These are phyloP conservation scores for Taphrorychus bicolor DNA, from an alignment of 2,888 invertebrate genomes.

Conservation along the genomic window DNA sequence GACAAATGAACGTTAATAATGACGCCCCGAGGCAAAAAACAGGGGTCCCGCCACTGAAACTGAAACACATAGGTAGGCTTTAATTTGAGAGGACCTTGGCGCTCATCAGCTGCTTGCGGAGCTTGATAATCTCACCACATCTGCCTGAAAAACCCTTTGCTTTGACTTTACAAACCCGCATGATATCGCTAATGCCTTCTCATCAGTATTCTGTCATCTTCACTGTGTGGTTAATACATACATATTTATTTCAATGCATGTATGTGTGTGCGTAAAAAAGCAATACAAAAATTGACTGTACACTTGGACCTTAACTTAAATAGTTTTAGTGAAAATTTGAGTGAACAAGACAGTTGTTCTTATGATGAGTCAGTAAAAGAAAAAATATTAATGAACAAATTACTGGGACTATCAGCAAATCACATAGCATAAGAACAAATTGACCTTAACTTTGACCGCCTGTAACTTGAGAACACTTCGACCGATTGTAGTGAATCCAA, in stretches of 20 bases:
- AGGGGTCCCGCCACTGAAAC: constrained; percentile 17
- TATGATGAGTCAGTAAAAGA: too few species aligned
- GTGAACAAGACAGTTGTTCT: too few species aligned
- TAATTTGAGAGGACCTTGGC: constrained; percentile 38
- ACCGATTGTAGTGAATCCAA: too few species aligned
- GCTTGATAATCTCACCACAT: constrained; percentile 43
- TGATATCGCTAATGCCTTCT: constrained; percentile 28
- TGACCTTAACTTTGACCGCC: too few species aligned
- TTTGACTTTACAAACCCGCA: constrained; percentile 34
- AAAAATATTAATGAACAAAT: too few species aligned
- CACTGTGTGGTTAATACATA: not conserved
- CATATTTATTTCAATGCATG: not conserved
- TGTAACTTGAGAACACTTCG: too few species aligned
- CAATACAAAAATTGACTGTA: too few species aligned
- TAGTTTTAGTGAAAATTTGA: too few species aligned
- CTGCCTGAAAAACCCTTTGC: constrained; percentile 40
- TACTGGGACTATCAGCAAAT: too few species aligned
- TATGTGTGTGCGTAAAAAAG: too few species aligned
- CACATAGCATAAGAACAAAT: too few species aligned
- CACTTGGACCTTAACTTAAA: too few species aligned
- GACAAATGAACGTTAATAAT: constrained; percentile 2
- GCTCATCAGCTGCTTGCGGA: constrained; percentile 38
- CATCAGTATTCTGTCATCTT: not conserved
- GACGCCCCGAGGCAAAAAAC: not conserved
- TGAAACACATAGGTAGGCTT: constrained; percentile 28